These are phyloP conservation scores for Halichoeres trimaculatus DNA, from an alignment of 2,113 vertebrate species.

Conservation along the genomic window DNA sequence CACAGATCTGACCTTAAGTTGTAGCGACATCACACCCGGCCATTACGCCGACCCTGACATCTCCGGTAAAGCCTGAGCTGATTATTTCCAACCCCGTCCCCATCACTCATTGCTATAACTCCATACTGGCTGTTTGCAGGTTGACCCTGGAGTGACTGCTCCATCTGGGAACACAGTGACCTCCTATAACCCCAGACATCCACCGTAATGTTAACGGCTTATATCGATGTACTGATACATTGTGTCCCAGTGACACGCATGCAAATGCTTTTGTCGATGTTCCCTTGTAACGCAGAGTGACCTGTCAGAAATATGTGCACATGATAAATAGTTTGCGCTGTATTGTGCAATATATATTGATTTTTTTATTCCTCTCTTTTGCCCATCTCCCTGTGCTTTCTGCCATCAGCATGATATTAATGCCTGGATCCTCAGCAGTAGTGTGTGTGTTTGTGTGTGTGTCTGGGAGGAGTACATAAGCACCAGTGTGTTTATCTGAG, in stretches of 20 bases:
- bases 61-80: neutral
- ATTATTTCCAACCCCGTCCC: slow-evolving; percentile 20
- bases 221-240: slow-evolving; percentile 40
- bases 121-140: neutral
- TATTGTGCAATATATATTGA: slow-evolving; percentile 52
- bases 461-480: neutral
- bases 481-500: neutral
- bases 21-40: slow-evolving; percentile 2
- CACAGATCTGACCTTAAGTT: slow-evolving; percentile 42
- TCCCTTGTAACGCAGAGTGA: slow-evolving; percentile 1
- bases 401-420: slow-evolving; percentile 24
- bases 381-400: slow-evolving; percentile 21
- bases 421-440: slow-evolving; percentile 31
- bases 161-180: slow-evolving; percentile 45
- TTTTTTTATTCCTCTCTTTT: slow-evolving; percentile 1
- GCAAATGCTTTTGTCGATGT: slow-evolving; percentile 47
- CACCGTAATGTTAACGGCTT: slow-evolving; percentile 34
- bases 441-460: slow-evolving; percentile 29
- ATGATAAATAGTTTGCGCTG: slow-evolving; percentile 48
- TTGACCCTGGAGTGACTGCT: slow-evolving; percentile 40
- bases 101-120: slow-evolving; percentile 44
- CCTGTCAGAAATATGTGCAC: slow-evolving; percentile 47
- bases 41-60: slow-evolving; percentile 39
- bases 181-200: slow-evolving; percentile 40
- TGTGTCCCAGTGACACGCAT: slow-evolving; percentile 36